Conservation (phyloP, 2,888 invertebrate species). For the Spodoptera exigua region DNA sequence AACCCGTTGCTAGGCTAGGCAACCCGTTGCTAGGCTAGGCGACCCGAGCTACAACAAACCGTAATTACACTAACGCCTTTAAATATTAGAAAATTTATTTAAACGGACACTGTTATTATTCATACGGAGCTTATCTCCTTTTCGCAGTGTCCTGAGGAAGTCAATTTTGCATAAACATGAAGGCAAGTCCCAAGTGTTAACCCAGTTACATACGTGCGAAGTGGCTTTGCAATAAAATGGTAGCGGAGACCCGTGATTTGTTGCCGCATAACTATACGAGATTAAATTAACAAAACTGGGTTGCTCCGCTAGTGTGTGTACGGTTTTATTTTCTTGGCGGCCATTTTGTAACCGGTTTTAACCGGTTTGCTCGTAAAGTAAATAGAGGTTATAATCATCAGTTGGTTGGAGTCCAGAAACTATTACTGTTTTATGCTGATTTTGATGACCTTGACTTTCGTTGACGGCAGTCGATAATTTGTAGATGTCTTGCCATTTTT, state of each 20-base stretch:
- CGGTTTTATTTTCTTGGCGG: constrained; percentile 15
- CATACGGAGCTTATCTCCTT: constrained; percentile 56
- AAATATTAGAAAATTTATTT: constrained; percentile 53
- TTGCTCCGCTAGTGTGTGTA: constrained; percentile 12
- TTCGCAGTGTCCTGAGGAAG: constrained; percentile 56
- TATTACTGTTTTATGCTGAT: too few species aligned
- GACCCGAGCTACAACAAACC: too few species aligned
- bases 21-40: constrained; percentile 11
- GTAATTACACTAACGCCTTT: constrained; percentile 31
- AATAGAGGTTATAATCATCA: not conserved
- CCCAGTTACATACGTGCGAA: constrained; percentile 49
- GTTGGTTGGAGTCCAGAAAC: not conserved
- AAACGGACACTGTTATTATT: constrained; percentile 58
- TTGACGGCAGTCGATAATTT: too few species aligned
- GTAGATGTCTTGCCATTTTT: too few species aligned
- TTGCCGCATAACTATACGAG: constrained; percentile 36
- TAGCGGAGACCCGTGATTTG: constrained; percentile 42
- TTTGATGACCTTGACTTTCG: too few species aligned
- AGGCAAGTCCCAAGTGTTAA: constrained; percentile 41
- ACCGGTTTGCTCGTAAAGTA: too few species aligned
- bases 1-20: constrained; percentile 15
- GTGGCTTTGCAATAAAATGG: constrained; percentile 45
- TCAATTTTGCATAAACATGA: constrained; percentile 58
- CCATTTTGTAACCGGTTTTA: not conserved
- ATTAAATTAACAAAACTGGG: constrained; percentile 27